Conservation (phyloP, 2,113 vertebrate genomes). For the Mastomys natalensis region DNA sequence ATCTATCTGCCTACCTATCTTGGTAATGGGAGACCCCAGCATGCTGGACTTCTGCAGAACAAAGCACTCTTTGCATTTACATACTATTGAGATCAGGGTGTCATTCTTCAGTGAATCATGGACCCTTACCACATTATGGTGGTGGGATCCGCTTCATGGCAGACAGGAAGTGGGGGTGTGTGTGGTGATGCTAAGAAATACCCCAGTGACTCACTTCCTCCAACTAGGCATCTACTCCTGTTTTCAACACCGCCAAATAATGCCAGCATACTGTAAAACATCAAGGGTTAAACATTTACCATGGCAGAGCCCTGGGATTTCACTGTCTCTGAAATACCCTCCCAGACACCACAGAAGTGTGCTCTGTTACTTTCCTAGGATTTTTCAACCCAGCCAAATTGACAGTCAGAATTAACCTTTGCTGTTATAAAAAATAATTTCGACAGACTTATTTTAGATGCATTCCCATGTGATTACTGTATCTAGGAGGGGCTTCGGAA, state of each 20-base stretch:
- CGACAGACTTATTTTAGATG: neutral
- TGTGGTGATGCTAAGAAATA: neutral
- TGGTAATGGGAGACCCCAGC: no score
- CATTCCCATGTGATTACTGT: neutral
- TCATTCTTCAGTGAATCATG: no score
- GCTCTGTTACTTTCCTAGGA: neutral
- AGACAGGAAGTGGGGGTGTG: neutral
- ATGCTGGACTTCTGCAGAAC: no score
- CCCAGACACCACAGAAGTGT: neutral
- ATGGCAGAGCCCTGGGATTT: neutral
- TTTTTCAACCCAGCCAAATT: neutral
- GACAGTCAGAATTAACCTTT: neutral
- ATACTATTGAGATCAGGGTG: no score
- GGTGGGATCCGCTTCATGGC: neutral
- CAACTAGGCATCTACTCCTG: neutral
- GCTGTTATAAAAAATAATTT: neutral
- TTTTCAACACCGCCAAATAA: neutral
- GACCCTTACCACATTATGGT: neutral
- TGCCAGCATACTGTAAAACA: neutral
- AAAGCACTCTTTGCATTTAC: no score
- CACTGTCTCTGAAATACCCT: neutral
- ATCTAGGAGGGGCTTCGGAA: neutral
- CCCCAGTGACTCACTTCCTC: neutral
- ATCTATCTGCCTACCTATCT: no score
- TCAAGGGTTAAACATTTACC: no score